These are phyloP conservation scores for Cantharis flavilabris DNA, from an alignment of 2,888 invertebrate genomes.

Conservation along the genomic window DNA sequence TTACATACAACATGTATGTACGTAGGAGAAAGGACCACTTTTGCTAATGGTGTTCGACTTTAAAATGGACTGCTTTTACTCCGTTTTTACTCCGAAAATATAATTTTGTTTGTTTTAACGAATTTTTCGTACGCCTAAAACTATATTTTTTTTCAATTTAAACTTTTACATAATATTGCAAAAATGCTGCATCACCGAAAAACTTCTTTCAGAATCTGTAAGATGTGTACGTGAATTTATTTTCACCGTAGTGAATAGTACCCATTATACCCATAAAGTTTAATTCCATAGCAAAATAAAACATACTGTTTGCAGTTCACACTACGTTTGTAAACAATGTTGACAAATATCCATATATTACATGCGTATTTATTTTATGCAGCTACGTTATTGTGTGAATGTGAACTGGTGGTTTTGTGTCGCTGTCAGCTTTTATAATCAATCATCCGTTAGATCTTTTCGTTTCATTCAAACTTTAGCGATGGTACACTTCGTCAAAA, in stretches of 20 bases:
- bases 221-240: background rate
- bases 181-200: background rate
- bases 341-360: slow-evolving; percentile 38
- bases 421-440: slow-evolving; percentile 24
- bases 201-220: background rate
- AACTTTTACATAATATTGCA: background rate
- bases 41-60: too few relatives aligned
- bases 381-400: slow-evolving; percentile 12
- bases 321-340: slow-evolving; percentile 41
- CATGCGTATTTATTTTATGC: slow-evolving; percentile 29
- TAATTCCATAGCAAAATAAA: background rate
- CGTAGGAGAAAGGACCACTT: too few relatives aligned
- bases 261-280: background rate
- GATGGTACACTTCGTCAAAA: background rate
- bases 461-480: slow-evolving; percentile 11
- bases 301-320: slow-evolving; percentile 40
- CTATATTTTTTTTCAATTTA: background rate
- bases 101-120: too few relatives aligned
- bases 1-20: too few relatives aligned
- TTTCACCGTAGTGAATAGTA: background rate
- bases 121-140: too few relatives aligned
- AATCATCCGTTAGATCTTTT: slow-evolving; percentile 15
- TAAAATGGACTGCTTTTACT: too few relatives aligned
- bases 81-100: too few relatives aligned
- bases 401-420: slow-evolving; percentile 17